phyloP scores from a whole-genome alignment of 2,113 vertebrate genomes.

The Dicaeum eximium region DNA sequence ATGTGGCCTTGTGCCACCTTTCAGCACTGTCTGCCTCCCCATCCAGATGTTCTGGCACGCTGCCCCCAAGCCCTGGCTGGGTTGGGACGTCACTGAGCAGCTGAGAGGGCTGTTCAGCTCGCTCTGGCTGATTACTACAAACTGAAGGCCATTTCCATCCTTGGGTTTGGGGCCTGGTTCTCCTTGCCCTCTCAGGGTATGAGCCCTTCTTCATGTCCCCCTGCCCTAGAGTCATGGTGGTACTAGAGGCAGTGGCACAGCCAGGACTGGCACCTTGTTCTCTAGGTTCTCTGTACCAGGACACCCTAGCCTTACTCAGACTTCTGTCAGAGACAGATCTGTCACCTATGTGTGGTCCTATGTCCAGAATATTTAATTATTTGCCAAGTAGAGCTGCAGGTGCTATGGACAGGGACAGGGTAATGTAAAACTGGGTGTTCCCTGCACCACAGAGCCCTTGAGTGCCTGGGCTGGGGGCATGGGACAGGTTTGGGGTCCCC shows the following conservation, averaged over 20 bases:
- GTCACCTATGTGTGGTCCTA: not conserved
- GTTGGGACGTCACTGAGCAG: not conserved
- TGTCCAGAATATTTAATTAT: not conserved
- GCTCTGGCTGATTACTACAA: not conserved
- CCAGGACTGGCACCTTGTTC: not conserved
- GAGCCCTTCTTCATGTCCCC: fast-evolving
- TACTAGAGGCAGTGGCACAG: not conserved
- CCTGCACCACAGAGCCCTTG: fast-evolving
- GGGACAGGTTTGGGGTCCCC: not conserved
- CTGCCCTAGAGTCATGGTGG: not conserved
- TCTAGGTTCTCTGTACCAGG: not conserved
- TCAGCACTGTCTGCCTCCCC: not conserved
- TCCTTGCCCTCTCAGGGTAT: not conserved
- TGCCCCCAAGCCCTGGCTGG: not conserved
- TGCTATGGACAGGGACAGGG: fast-evolving
- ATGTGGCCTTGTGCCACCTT: not conserved
- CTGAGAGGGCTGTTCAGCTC: fast-evolving
- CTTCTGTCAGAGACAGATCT: not conserved
- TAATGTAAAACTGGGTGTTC: not conserved
- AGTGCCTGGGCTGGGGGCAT: not conserved
- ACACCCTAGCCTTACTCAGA: not conserved
- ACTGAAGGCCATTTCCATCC: not conserved
- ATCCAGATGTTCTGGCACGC: fast-evolving
- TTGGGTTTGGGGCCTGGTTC: not conserved
- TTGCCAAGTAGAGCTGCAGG: not conserved